Percentiles rank a stretch among this genome's conserved stretches.
These are phyloP conservation scores for Parelbella ahira DNA, from an alignment of 2,888 invertebrate genomes.

Conservation along the genomic window DNA sequence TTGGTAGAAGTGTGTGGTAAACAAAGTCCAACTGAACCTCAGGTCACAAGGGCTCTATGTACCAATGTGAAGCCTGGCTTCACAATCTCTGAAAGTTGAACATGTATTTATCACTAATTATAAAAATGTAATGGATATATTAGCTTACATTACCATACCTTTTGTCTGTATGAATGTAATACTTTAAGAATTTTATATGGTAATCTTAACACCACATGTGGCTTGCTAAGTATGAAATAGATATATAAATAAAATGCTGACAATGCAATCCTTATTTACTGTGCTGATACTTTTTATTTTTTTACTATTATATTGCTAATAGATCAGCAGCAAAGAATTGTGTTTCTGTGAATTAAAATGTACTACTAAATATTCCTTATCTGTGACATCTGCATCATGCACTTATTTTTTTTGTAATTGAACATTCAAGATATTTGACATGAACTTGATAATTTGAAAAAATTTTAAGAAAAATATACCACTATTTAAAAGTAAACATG, in stretches of 20 bases:
- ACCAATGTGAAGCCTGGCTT: conserved; percentile 59
- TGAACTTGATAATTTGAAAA: no score
- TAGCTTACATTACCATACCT: neutral
- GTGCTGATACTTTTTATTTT: neutral
- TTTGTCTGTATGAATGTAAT: neutral
- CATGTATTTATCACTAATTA: neutral
- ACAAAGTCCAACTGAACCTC: conserved; percentile 34
- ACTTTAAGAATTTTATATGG: conserved; percentile 1
- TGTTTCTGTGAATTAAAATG: no score
- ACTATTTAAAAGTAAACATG: conserved; percentile 18
- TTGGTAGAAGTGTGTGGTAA: conserved; percentile 27
- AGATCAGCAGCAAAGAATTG: no score
- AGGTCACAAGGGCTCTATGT: conserved; percentile 60
- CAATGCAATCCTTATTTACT: no score
- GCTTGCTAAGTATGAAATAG: conserved; percentile 3
- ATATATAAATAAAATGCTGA: no score
- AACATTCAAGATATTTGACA: no score
- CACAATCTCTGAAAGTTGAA: conserved; percentile 45
- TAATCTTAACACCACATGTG: conserved; percentile 12
- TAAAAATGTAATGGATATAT: neutral
- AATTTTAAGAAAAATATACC: conserved; percentile 33
- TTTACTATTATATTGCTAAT: neutral
- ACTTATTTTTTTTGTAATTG: no score
- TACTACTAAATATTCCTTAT: no score
- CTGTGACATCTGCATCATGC: no score